Evolutionary conservation across 1,140 invertebrate genomes (phyloP), one percentile per base, ranked within the genome.

Genomic region (Drosophila lini): DNA sequence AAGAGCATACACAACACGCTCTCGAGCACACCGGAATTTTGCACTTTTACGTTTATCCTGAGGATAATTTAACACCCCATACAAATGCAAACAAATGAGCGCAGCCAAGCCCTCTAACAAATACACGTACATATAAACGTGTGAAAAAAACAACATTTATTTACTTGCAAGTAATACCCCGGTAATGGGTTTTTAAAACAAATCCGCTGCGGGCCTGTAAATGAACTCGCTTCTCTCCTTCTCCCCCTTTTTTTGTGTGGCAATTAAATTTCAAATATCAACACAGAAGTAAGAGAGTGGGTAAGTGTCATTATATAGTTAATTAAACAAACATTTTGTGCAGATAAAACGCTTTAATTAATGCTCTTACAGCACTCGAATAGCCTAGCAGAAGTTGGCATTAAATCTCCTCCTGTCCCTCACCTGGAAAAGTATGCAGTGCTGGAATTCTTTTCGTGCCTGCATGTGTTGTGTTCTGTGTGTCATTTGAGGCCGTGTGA

Each of bases 131-230:
- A 28, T 32, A 32, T n/a, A 47, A n/a, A n/a, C 22, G 19, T 58
- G 22, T 44, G 42, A 16, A 40, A 55, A 64, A 74, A 74, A 80
- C 57, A 83, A 79, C 81, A 84, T 83, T 89, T 88, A 88, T 88
- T 88, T 88, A 88, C 83, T 88, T 88, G 84, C 73, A 80, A 88
- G 84, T 88, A 88, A 89, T 88, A 83, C 84, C 76, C 63, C 80
- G 76, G 85, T 88, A 88, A 88, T 88, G 83, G 83, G 80, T 89
- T 88, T 88, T 88, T 88, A 89, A 88, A 89, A 65, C 83, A 88
- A 88, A 88, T 88, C 84, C 83, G 73, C 84, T 88, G 71, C 84
- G 83, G 84, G 76, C 80, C 71, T 79, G 73, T 64, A 85, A 78
- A 80, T 69, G 63, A 83, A 60, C 40, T 42, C 38, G 11, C 45